Base-by-base conservation (phyloP, 2,113 vertebrate genomes). In the Marcusenius ussheri region DNA sequence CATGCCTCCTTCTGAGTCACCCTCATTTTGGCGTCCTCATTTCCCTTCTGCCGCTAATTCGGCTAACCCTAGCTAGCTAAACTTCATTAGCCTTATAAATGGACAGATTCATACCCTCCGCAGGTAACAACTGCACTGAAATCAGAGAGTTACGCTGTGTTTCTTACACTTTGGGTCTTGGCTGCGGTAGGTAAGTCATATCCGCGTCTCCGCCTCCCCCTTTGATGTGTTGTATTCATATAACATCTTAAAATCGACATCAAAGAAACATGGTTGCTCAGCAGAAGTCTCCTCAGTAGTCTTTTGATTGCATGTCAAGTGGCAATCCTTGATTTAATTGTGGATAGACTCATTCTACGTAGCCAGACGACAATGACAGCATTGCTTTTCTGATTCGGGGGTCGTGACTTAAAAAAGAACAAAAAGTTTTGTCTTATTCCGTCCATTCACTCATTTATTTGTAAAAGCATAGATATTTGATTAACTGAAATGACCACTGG, bases 271-370 rank as follows among this genome's bases (percentile, higher is more conserved):
- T 56, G 2, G 85, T 51, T 39, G 88, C 35, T 91, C 77, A 3
- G 49, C n/a, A 88, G 47, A 80, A 35, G 66, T 70, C 49, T 39
- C 53, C 58, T 89, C 42, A 21, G 31, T 83, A 49, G 58, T 77
- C 39, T 62, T 88, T 91, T 89, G 49, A 88, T n/a, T 87, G 77
- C 24, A 21, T 47, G 88, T 88, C 39, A 89, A 88, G 88, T 89
- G 46, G 88, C 47, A 88, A 88, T 88, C 56, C 77, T 91, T 91
- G 42, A 91, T 50, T 89, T 66, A 88, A 80, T 53, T 74, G 83
- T 53, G 46, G 35, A 10, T 70, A 70, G 56, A 35, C 42, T 89
- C 21, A 3, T 88, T 70, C 35, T 19, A 4, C 47, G 66, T 13
- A 90, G 49, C 58, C 74, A 39, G 47, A 35, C 17, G 21, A 50